Conservation (phyloP, 2,113 vertebrate genomes). For the Machaerirhynchus nigripectus region DNA sequence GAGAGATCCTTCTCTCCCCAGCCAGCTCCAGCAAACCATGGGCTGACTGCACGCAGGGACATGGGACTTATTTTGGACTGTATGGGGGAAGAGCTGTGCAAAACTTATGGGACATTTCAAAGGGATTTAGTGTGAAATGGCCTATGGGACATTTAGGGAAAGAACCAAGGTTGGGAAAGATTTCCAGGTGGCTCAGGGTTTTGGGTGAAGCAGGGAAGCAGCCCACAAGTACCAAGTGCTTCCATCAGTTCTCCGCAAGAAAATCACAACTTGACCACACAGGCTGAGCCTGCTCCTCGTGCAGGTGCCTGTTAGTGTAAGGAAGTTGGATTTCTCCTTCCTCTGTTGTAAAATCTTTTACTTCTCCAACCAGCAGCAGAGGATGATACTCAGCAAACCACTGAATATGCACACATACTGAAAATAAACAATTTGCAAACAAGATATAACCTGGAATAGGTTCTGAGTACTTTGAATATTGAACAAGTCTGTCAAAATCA, state of each 20-base stretch:
- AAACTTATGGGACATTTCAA: neutral
- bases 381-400: neutral
- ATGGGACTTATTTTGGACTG: neutral
- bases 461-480: slow-evolving; percentile 15
- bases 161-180: neutral
- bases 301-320: neutral
- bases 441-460: neutral
- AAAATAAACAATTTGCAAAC: slow-evolving; percentile 36
- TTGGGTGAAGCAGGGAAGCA: neutral
- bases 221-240: fast-evolving
- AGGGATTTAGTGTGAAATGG: neutral
- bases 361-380: neutral
- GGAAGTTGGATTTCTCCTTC: neutral
- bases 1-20: neutral
- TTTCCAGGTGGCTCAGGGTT: fast-evolving
- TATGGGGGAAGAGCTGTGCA: fast-evolving
- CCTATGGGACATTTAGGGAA: neutral
- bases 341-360: neutral
- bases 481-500: slow-evolving; percentile 42
- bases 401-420: neutral
- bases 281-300: neutral
- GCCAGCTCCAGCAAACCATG: neutral
- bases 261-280: neutral
- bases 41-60: fast-evolving
- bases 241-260: neutral